phyloP scores from a whole-genome alignment of 1,140 invertebrate genomes.

The Onthophagus taurus region DNA sequence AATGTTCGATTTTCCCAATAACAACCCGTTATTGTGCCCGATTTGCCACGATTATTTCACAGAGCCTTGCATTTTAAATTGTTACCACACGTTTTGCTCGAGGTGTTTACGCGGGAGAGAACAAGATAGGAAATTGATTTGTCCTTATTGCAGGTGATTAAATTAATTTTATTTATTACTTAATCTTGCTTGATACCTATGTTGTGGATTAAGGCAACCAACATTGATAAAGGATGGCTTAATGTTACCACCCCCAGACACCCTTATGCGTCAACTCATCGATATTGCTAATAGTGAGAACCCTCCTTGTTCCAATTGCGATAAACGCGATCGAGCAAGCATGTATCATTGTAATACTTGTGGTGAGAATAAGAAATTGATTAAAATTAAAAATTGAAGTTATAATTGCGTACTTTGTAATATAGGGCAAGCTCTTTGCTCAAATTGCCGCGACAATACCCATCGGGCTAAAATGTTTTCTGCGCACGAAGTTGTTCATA shows the following conservation, averaged over 20 bases:
- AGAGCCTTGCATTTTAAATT: slow-evolving; percentile 56
- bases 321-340: slow-evolving; percentile 52
- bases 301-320: slow-evolving; percentile 61
- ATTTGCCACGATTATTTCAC: slow-evolving; percentile 59
- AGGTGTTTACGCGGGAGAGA: slow-evolving; percentile 51
- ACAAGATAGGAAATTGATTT: slow-evolving; percentile 50
- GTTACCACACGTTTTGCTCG: slow-evolving; percentile 61
- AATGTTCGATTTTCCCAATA: slow-evolving; percentile 33
- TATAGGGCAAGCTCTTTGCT: slow-evolving; percentile 60
- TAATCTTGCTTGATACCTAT: slow-evolving; percentile 1
- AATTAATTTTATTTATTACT: too few species aligned
- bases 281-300: slow-evolving; percentile 57
- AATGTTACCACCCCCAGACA: slow-evolving; percentile 49
- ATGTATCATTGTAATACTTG: slow-evolving; percentile 65
- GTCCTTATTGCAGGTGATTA: slow-evolving; percentile 63
- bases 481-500: slow-evolving; percentile 58
- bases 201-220: slow-evolving; percentile 41
- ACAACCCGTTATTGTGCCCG: slow-evolving; percentile 55
- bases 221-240: slow-evolving; percentile 51
- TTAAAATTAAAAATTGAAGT: too few species aligned
- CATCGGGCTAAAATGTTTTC: slow-evolving; percentile 67
- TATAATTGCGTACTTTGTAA: slow-evolving; percentile 14
- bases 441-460: slow-evolving; percentile 57
- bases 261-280: slow-evolving; percentile 52
- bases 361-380: too few species aligned